Base-by-base conservation (phyloP, 2,797 vertebrate genomes). In the Chaunax sp. region DNA sequence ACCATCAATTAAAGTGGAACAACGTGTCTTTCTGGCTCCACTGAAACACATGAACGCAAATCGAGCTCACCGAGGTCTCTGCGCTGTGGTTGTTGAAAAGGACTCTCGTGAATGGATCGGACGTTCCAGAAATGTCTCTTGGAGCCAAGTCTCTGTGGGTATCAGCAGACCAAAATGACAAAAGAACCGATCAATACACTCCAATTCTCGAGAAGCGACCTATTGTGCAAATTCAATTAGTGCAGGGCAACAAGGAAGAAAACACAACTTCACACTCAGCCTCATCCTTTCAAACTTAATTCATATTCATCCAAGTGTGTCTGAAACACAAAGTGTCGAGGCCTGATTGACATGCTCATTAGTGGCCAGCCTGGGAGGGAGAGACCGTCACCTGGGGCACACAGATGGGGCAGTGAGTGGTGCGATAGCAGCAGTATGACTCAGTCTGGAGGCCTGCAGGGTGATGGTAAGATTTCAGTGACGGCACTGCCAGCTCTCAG, bases 101-200 rank as follows among this genome's bases (percentile, higher is more conserved):
- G 63, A 97, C 90, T 44, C 93, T 92, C 5, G 94, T 93, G 3
- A 97, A 98, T 0, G 97, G 97, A 88, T 98, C 97, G 0, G 96
- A 98, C 0, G 97, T 95, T 49, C 97, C 97, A 0, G 94, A 95
- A 71, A 93, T 90, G 77, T 98, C 97, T 53, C 95, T 91, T 0
- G 97, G 95, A 14, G 95, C 95, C 87, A 98, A 88, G 85, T 97
- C 96, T 85, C 96, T 97, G 88, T 7, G 30, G 66, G 55, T 11
- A 52, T 64, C 19, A 87, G 9, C 46, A 54, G 37, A 82, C 2
- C 23, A 66, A 66, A 74, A 69, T n/a, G 64, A 73, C 45, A 66
- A 67, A 12, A 62, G 4, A 60, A 64, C 26, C 54, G n/a, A n/a
- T n/a, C 33, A 70, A 52, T 45, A n/a, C 7, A 41, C 4, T n/a